Percentiles rank a stretch among this genome's conserved stretches.
Conservation (phyloP, 2,797 vertebrate genomes). For the Gymnocypris eckloni region DNA sequence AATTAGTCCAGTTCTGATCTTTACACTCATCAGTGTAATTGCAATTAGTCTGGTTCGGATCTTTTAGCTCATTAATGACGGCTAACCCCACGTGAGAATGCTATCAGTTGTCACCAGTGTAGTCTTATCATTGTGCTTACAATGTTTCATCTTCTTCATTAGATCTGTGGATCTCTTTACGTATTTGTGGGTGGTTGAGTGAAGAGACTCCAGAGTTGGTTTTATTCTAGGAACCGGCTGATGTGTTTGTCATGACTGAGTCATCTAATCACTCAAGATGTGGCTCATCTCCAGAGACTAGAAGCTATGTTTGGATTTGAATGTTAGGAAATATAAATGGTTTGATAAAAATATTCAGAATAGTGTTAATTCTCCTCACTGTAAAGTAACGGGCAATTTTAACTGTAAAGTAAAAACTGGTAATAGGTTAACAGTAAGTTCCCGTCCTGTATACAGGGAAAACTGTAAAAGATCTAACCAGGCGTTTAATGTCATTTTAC, state of each 20-base stretch:
- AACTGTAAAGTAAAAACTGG: too few relatives aligned
- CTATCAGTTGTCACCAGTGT: slow-evolving; percentile 14
- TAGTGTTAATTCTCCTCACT: background rate
- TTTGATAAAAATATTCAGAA: background rate
- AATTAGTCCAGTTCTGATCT: slow-evolving; percentile 57
- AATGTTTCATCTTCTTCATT: slow-evolving; percentile 11
- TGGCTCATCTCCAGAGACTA: background rate
- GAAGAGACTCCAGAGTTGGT: slow-evolving; percentile 22
- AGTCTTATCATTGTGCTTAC: slow-evolving; percentile 21
- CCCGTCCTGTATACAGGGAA: too few relatives aligned
- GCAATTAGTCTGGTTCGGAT: slow-evolving; percentile 55
- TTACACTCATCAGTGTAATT: slow-evolving; percentile 41
- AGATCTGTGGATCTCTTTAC: slow-evolving; percentile 28
- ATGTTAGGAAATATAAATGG: background rate
- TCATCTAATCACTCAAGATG: slow-evolving; percentile 24
- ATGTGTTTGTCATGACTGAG: slow-evolving; percentile 25
- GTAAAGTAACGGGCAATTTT: too few relatives aligned
- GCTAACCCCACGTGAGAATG: background rate
- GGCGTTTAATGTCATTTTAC: too few relatives aligned
- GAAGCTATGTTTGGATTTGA: background rate
- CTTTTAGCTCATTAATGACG: slow-evolving; percentile 47
- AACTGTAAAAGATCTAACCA: too few relatives aligned
- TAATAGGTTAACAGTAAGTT: too few relatives aligned
- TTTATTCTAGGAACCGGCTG: background rate
- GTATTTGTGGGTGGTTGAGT: background rate